Percentiles rank a stretch among this genome's conserved stretches.
phyloP scores from a whole-genome alignment of 2,888 invertebrate species.

The Nebria salina region DNA sequence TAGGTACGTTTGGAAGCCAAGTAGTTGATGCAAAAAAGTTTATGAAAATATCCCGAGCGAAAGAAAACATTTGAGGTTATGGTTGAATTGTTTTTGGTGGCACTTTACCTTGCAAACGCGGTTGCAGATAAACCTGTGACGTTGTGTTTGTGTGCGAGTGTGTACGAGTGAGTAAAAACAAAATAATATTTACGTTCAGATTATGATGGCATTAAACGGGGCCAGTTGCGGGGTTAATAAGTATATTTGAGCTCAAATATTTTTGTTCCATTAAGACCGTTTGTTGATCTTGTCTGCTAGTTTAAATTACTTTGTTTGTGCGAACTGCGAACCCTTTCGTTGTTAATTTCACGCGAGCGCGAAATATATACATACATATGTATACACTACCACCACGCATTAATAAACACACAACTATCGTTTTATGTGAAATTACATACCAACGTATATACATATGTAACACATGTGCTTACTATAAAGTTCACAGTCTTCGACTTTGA shows the following conservation, averaged over 20 bases:
- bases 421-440: background rate
- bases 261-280: background rate
- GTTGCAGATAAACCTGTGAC: background rate
- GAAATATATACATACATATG: background rate
- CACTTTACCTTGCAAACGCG: background rate
- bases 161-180: background rate
- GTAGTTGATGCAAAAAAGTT: background rate
- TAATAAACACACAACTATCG: background rate
- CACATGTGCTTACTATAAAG: no score
- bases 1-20: background rate
- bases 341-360: background rate
- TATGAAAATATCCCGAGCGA: background rate
- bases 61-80: background rate
- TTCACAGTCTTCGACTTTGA: no score
- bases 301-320: conserved; percentile 1
- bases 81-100: background rate
- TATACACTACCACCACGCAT: background rate
- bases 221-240: background rate
- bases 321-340: background rate
- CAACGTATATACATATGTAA: background rate
- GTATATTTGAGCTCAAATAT: background rate
- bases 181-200: background rate
- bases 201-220: background rate
- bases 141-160: background rate
- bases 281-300: background rate